Evolutionary conservation across 64 coral and sea anemone genomes (phyloP), one percentile per base, ranked within the genome.

Genomic region (Hydrozoanthus tunicans): DNA sequence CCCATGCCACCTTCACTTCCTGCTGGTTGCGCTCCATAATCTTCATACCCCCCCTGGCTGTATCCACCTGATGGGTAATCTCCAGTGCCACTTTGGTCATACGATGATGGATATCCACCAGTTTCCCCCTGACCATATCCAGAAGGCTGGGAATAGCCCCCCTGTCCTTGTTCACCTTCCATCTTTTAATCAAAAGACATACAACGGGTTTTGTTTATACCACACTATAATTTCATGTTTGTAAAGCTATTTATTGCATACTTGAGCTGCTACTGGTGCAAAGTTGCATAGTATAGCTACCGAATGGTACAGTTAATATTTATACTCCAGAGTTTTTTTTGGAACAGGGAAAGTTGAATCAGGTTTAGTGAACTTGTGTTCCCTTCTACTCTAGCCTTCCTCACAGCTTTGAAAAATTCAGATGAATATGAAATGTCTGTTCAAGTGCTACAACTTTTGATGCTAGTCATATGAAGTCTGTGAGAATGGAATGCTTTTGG

Each of bases 121-220:
- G 84, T 20, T 23, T 23, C 84, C 11, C 84, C 84, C 12, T 88
- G 84, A 58, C 59, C 69, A 88, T 88, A 88, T 23, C 66, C 66
- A 20, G 83, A 71, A 73, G 84, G 68, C 25, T 73, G 84, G 11
- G 55, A 7, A 88, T 88, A 88, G 2, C 68, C 84, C 12, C 53
- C 84, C 10, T 59, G 83, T 23, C 67, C 67, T 73, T 7, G 54
- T 73, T 88, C 68, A 88, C 74, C 84, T 60, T 53, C 69, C 84
- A 88, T 88, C 52, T 62, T 73, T 12, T 72, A 25, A 9, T 59
- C 57, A 7, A 53, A 59, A 0, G n/a, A 7, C 1, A 24, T n/a
- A 61, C 7, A 63, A 32, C 43, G 7, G 32, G 62, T 9, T 63
- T n/a, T 4, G 20, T 20, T 15, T 53, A 6, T 78, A 68, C 65